A percentile compares a stretch with the other conserved stretches of the same genome.
phyloP scores from a whole-genome alignment of 1,140 invertebrate species.

The Zaprionus vittiger region DNA sequence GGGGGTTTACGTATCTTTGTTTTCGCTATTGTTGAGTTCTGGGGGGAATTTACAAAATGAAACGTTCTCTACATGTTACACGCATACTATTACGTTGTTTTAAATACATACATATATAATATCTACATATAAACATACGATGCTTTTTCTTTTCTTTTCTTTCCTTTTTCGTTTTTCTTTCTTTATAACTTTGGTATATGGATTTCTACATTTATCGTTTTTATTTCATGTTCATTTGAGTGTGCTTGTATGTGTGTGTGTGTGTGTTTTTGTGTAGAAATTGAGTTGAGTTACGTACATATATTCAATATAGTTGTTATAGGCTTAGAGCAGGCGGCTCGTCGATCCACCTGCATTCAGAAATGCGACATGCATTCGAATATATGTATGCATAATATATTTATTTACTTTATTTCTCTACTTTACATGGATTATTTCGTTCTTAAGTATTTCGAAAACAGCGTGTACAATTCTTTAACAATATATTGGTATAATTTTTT shows the following conservation, averaged over 20 bases:
- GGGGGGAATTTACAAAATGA: constrained; percentile 71
- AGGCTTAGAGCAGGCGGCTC: constrained; percentile 28
- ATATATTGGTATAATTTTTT: constrained; percentile 52
- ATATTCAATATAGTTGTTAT: constrained; percentile 69
- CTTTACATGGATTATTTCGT: constrained; percentile 60
- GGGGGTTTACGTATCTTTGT: constrained; percentile 51
- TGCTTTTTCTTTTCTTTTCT: constrained; percentile 42
- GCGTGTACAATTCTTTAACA: constrained; percentile 62
- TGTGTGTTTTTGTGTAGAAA: constrained; percentile 54
- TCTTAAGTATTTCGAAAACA: constrained; percentile 47
- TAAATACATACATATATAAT: constrained; percentile 69
- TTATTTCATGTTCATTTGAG: neutral
- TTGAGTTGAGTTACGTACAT: constrained; percentile 79
- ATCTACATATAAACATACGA: constrained; percentile 81
- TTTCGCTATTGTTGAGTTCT: constrained; percentile 37
- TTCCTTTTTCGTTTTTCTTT: constrained; percentile 56
- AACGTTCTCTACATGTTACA: constrained; percentile 71
- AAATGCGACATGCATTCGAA: constrained; percentile 29
- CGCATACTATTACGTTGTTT: constrained; percentile 58
- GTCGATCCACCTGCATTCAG: constrained; percentile 19
- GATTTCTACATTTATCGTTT: constrained; percentile 67
- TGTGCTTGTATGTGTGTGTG: constrained; percentile 2
- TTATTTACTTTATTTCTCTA: constrained; percentile 57
- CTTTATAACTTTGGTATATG: constrained; percentile 77
- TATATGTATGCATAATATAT: constrained; percentile 34